phyloP scores from a whole-genome alignment of 2,888 invertebrate genomes.

The Pyrrhia umbra region DNA sequence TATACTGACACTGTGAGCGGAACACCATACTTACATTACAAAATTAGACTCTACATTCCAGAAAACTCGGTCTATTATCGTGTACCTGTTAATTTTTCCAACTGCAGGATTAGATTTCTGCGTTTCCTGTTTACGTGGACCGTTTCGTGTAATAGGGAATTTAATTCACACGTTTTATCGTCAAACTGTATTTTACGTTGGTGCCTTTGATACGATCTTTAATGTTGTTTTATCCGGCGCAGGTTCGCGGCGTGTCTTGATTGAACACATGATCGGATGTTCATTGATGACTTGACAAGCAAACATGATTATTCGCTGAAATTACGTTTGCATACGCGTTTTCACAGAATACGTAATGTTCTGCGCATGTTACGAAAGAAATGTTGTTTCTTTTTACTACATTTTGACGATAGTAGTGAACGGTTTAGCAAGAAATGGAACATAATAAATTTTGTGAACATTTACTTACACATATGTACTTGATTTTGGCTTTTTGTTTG shows the following conservation, averaged over 20 bases:
- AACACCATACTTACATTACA: constrained; percentile 8
- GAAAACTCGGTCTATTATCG: constrained; percentile 33
- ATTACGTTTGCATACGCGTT: constrained; percentile 42
- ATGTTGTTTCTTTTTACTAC: constrained; percentile 12
- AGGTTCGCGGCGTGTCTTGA: constrained; percentile 30
- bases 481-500: neutral
- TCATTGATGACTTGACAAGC: constrained; percentile 55
- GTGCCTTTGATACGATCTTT: constrained; percentile 59
- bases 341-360: constrained; percentile 26
- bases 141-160: constrained; percentile 47
- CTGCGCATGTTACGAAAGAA: constrained; percentile 13
- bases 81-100: constrained; percentile 16
- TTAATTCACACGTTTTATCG: constrained; percentile 57
- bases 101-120: constrained; percentile 56
- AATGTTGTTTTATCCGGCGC: constrained; percentile 46
- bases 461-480: too few relatives aligned
- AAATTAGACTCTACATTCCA: constrained; percentile 41
- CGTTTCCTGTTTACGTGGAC: constrained; percentile 60
- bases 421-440: constrained; percentile 3
- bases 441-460: neutral
- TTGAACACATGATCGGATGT: constrained; percentile 47
- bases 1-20: constrained; percentile 22
- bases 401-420: constrained; percentile 9
- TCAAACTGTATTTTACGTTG: constrained; percentile 54
- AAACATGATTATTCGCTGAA: constrained; percentile 31